phyloP scores from a whole-genome alignment of 2,113 vertebrate species.

The Chaetodon trifascialis region DNA sequence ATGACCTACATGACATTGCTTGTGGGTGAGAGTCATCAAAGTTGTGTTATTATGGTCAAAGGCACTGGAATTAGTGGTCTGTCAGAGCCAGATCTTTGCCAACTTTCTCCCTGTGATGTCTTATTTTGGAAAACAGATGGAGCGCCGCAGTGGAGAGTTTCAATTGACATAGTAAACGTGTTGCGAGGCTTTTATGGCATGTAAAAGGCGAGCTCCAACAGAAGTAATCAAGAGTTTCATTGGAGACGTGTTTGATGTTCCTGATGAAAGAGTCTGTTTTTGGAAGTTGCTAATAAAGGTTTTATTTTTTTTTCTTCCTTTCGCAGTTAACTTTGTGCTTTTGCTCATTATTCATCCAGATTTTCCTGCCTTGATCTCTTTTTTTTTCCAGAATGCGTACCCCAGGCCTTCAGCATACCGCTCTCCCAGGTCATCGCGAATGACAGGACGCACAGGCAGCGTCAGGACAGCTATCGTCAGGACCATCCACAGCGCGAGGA shows the following conservation, averaged over 20 bases:
- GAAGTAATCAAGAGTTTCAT: conserved; percentile 18
- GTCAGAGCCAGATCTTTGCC: neutral
- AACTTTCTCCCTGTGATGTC: conserved; percentile 43
- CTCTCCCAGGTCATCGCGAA: conserved; percentile 96
- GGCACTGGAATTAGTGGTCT: conserved; percentile 53
- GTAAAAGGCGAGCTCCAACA: conserved; percentile 27
- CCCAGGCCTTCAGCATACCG: conserved; percentile 94
- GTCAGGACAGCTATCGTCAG: conserved; percentile 84
- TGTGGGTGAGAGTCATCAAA: conserved; percentile 34
- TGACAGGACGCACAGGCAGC: conserved; percentile 84
- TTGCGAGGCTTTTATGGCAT: conserved; percentile 32
- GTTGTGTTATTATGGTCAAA: conserved; percentile 54
- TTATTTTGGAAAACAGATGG: conserved; percentile 70
- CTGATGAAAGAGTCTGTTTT: conserved; percentile 25
- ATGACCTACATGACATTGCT: neutral
- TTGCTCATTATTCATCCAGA: neutral
- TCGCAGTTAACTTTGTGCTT: neutral
- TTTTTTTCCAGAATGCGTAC: conserved; percentile 86
- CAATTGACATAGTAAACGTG: conserved; percentile 35
- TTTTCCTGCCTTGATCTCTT: neutral
- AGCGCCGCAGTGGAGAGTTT: conserved; percentile 19
- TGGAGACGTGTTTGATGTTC: conserved; percentile 23
- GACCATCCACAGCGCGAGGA: conserved; percentile 88
- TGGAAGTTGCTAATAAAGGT: neutral
- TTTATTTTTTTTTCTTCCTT: neutral